Base-by-base conservation (phyloP, 2,113 vertebrate species). In the Sander lucioperca region DNA sequence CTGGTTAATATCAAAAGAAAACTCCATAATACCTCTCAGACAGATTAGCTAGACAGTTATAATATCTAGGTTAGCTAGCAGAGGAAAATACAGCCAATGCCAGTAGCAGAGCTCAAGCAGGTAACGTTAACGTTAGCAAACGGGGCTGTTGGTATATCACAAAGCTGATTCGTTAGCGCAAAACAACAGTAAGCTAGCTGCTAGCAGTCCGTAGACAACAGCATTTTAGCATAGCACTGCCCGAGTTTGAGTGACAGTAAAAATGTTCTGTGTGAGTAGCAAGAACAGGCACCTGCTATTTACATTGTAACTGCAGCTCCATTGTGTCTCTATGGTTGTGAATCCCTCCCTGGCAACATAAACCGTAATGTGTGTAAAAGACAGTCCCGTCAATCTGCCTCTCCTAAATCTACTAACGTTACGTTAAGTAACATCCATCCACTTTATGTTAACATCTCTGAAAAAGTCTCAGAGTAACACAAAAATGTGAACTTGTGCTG, bases 1-100 rank as follows among this genome's bases (percentile, higher is more conserved):
- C 5, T 85, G 91, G 77, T 95, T 94, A 13, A 96, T 79, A 67
- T 95, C 93, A 87, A 94, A 95, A 30, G 90, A 84, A 83, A 95
- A 95, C 71, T 96, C 95, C 95, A 96, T 96, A 12, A 88, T 91
- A 27, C 3, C 51, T 13, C 7, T 79, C 3, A 36, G 23, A n/a
- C 25, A 57, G 53, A 59, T n/a, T 7, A 39, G 19, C 18, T 59
- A 45, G 3, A 14, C 18, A 47, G 63, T 62, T 47, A 10, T 14
- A n/a, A 27, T 47, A 14, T 27, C 47, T 21, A 21, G 12, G 19
- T 33, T 19, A 30, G 1, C 33, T 19, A 30, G 1, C 33, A 71
- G 27, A 7, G 12, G 43, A 53, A 48, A 56, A 10, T 0, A 53
- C 4, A 72, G 50, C 12, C 11, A 48, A 51, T 3, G n/a, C 30